These are phyloP conservation scores for Monochamus saltuarius DNA, from an alignment of 1,140 invertebrate species.

Conservation along the genomic window DNA sequence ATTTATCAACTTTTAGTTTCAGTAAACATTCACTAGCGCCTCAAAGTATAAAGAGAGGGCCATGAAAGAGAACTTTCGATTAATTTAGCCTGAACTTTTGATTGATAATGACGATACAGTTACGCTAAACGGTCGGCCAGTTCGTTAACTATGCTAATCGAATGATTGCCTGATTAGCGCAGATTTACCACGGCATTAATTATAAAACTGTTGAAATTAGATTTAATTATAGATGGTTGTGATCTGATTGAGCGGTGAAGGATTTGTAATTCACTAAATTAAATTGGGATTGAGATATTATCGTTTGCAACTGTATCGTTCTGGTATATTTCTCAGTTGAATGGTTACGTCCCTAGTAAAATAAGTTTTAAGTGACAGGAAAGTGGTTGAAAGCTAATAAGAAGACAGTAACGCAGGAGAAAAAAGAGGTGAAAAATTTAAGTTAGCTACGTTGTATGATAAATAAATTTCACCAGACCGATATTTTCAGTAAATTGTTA, in stretches of 20 bases:
- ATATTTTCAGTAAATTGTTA: too few species aligned
- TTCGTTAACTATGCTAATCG: constrained; percentile 8
- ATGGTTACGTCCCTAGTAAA: neutral
- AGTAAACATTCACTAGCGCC: too few species aligned
- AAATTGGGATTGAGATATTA: neutral
- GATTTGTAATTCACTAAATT: neutral
- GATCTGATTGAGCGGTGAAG: neutral
- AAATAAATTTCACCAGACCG: too few species aligned
- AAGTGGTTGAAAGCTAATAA: too few species aligned
- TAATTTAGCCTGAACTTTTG: too few species aligned
- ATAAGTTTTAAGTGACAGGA: neutral
- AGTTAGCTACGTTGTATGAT: too few species aligned
- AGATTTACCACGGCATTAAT: constrained; percentile 2
- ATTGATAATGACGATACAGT: neutral
- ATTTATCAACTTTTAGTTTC: too few species aligned
- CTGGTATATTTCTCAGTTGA: neutral
- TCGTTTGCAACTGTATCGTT: too few species aligned
- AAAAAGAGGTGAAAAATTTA: too few species aligned
- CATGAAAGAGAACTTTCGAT: too few species aligned
- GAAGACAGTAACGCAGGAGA: too few species aligned
- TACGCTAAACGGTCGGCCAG: neutral
- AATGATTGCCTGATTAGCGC: constrained; percentile 5
- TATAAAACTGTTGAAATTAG: constrained; percentile 13
- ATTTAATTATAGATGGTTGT: constrained; percentile 1
- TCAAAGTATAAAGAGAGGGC: too few species aligned